phyloP scores from a whole-genome alignment of 2,888 invertebrate species.

The Yponomeuta sedellus region DNA sequence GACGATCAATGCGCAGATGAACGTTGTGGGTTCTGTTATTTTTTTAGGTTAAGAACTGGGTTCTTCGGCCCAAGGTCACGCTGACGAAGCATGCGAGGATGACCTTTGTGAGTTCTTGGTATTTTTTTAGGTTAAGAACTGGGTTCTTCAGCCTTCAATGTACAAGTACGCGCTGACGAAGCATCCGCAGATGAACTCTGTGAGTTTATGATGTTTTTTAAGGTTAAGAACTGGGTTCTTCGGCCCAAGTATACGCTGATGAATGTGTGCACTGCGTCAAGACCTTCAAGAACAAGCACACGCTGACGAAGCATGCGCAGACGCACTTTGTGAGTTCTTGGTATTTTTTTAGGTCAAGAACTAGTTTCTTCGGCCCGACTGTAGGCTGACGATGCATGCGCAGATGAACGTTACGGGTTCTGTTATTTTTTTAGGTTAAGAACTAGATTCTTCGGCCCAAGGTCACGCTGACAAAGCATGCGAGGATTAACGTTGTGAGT shows the following conservation, averaged over 20 bases:
- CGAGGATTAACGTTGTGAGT: background rate
- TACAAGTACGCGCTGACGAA: background rate
- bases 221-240: too few relatives aligned
- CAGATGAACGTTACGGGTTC: too few relatives aligned
- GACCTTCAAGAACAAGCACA: conserved; percentile 59
- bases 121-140: background rate
- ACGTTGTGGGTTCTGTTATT: too few relatives aligned
- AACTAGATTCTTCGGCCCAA: background rate
- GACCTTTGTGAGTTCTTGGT: background rate
- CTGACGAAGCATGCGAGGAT: background rate
- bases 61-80: background rate
- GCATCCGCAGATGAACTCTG: background rate
- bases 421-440: too few relatives aligned
- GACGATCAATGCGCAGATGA: background rate
- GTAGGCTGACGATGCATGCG: background rate
- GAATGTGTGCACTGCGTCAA: conserved; percentile 51
- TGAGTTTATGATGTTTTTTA: too few relatives aligned
- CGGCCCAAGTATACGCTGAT: too few relatives aligned
- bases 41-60: background rate
- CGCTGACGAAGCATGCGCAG: conserved; percentile 63
- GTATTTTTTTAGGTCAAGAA: background rate
- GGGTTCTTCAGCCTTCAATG: background rate
- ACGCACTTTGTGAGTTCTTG: conserved; percentile 48
- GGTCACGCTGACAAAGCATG: background rate
- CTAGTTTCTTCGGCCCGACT: background rate